Conservation (phyloP, 2,888 invertebrate genomes). For the Anthrax anthrax region DNA sequence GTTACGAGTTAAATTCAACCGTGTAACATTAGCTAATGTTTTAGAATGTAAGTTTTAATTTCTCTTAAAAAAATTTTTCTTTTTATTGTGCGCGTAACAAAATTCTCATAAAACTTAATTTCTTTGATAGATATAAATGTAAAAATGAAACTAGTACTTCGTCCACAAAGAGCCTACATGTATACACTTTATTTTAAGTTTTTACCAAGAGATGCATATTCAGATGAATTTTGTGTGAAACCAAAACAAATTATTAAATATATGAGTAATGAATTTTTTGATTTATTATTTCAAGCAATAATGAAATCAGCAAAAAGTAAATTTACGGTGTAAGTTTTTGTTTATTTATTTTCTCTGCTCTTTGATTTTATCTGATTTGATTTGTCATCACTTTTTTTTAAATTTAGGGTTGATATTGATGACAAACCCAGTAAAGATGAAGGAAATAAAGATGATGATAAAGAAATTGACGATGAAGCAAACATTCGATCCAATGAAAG, state of each 20-base stretch:
- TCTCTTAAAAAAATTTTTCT: not conserved
- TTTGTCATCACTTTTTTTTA: no score
- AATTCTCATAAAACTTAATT: not conserved
- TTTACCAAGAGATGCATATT: constrained; percentile 59
- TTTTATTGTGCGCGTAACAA: not conserved
- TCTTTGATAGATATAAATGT: constrained; percentile 23
- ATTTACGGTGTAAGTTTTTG: constrained; percentile 22
- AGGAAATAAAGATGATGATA: constrained; percentile 31
- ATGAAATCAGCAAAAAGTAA: constrained; percentile 43
- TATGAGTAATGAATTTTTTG: constrained; percentile 59
- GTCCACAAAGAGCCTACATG: constrained; percentile 42
- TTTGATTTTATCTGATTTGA: no score
- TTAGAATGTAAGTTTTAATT: constrained; percentile 40
- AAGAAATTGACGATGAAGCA: constrained; percentile 1
- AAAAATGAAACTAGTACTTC: constrained; percentile 35
- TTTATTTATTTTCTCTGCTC: no score
- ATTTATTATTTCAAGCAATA: constrained; percentile 47
- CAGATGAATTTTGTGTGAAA: constrained; percentile 53
- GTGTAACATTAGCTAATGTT: constrained; percentile 65
- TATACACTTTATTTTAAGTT: constrained; percentile 60
- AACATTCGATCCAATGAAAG: not conserved
- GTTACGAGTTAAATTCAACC: constrained; percentile 56
- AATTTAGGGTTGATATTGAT: constrained; percentile 32
- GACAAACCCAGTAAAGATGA: constrained; percentile 26
- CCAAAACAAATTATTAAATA: constrained; percentile 55